Conservation (phyloP, 2,888 invertebrate species). For the Thymelicus lineola region DNA sequence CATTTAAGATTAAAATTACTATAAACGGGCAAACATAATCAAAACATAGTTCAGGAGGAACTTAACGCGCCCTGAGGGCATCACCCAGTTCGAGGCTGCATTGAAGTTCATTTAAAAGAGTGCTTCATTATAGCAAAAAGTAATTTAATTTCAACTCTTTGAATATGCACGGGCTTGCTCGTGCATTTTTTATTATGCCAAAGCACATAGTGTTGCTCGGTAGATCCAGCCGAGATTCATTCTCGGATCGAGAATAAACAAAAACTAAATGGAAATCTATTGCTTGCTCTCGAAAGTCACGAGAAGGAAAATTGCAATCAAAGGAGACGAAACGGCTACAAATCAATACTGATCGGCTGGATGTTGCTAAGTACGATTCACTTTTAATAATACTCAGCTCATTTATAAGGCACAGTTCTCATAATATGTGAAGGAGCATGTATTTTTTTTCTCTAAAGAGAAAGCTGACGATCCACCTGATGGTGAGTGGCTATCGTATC, state of each 20-base stretch:
- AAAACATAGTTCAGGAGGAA: constrained; percentile 21
- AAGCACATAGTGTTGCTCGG: background rate
- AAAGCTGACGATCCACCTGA: no score
- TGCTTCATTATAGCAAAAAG: constrained; percentile 37
- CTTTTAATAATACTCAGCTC: no score
- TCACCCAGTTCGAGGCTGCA: constrained; percentile 27
- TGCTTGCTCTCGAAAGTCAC: constrained; percentile 5
- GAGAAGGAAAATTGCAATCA: constrained; percentile 6
- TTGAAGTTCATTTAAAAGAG: constrained; percentile 35
- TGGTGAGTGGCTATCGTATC: no score
- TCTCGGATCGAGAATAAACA: constrained; percentile 22
- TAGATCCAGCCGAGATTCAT: constrained; percentile 13
- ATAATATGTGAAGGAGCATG: no score
- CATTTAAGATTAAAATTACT: no score
- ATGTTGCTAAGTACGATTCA: no score
- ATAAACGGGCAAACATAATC: constrained; percentile 16
- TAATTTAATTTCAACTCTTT: constrained; percentile 35
- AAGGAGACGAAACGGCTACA: no score
- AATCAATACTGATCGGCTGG: no score
- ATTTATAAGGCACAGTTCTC: no score
- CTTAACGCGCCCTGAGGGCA: constrained; percentile 23
- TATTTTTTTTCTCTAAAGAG: no score
- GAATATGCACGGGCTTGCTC: constrained; percentile 29
- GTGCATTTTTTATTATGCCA: constrained; percentile 30
- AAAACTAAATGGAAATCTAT: constrained; percentile 22